Evolutionary conservation across 2,797 vertebrate genomes (phyloP).

Genomic region (Enteromius fasciolatus): DNA sequence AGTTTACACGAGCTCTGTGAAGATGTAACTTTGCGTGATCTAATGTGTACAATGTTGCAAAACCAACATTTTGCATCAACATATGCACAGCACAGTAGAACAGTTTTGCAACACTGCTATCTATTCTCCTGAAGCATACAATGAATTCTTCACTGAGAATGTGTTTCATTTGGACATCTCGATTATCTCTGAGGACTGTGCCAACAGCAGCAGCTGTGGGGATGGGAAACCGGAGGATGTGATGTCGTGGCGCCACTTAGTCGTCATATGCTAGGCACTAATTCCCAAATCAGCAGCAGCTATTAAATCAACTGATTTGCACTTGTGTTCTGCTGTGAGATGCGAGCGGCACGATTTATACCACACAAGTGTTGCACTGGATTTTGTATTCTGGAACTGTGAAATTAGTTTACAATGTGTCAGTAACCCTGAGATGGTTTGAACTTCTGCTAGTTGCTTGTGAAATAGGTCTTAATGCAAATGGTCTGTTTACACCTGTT

Average conservation of each 20-base stretch:
- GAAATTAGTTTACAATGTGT: neutral
- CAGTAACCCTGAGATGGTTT: neutral
- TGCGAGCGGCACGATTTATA: slow-evolving; percentile 10
- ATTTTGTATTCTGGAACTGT: neutral
- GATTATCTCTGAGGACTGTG: slow-evolving; percentile 58
- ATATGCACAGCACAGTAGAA: neutral
- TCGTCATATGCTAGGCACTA: slow-evolving; percentile 37
- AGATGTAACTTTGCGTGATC: neutral
- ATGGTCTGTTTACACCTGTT: neutral
- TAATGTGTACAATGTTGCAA: neutral
- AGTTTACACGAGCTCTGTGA: neutral
- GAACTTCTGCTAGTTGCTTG: neutral
- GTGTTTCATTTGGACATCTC: slow-evolving; percentile 67
- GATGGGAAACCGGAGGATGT: slow-evolving; percentile 7
- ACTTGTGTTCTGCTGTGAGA: slow-evolving; percentile 23
- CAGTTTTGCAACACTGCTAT: slow-evolving; percentile 10
- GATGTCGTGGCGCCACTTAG: slow-evolving; percentile 40
- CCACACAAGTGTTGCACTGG: slow-evolving; percentile 9
- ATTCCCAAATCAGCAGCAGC: slow-evolving; percentile 37
- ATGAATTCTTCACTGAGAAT: slow-evolving; percentile 37
- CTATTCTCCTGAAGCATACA: slow-evolving; percentile 1
- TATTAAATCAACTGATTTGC: slow-evolving; percentile 42
- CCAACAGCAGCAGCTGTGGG: slow-evolving; percentile 68
- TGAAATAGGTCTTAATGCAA: neutral
- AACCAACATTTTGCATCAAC: too few relatives aligned